Conservation (phyloP, 2,888 invertebrate genomes). For the Trisateles emortualis region DNA sequence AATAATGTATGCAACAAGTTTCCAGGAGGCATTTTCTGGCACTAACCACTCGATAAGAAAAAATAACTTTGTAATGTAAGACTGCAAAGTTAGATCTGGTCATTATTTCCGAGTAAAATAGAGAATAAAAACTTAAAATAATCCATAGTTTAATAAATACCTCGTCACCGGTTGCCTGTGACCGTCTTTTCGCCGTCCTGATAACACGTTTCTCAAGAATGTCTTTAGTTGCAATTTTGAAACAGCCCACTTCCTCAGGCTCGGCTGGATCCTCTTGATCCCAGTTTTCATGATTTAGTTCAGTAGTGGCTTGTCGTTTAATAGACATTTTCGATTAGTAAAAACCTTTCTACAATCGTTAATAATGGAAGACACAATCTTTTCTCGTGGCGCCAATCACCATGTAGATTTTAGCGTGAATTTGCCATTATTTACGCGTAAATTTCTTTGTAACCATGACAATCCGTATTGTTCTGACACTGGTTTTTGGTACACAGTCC, state of each 20-base stretch:
- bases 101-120: too few species aligned
- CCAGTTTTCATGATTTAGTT: conserved; percentile 95
- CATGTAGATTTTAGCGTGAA: conserved; percentile 28
- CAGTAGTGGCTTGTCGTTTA: conserved; percentile 91
- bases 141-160: conserved; percentile 21
- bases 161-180: conserved; percentile 54
- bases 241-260: conserved; percentile 91
- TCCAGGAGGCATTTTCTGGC: too few species aligned
- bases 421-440: conserved; percentile 18
- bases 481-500: background rate
- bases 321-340: conserved; percentile 84
- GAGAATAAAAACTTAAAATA: background rate
- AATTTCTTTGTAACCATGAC: conserved; percentile 9
- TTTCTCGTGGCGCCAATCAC: conserved; percentile 34
- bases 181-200: conserved; percentile 91
- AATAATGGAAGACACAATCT: background rate
- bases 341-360: background rate
- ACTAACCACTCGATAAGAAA: too few species aligned
- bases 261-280: conserved; percentile 90
- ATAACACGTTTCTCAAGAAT: conserved; percentile 92
- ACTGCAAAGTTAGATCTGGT: too few species aligned
- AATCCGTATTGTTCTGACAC: background rate
- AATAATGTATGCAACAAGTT: too few species aligned
- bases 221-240: conserved; percentile 88
- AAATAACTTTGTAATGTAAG: too few species aligned